Conservation (phyloP, 2,113 vertebrate species). For the Phaethornis superciliosus region DNA sequence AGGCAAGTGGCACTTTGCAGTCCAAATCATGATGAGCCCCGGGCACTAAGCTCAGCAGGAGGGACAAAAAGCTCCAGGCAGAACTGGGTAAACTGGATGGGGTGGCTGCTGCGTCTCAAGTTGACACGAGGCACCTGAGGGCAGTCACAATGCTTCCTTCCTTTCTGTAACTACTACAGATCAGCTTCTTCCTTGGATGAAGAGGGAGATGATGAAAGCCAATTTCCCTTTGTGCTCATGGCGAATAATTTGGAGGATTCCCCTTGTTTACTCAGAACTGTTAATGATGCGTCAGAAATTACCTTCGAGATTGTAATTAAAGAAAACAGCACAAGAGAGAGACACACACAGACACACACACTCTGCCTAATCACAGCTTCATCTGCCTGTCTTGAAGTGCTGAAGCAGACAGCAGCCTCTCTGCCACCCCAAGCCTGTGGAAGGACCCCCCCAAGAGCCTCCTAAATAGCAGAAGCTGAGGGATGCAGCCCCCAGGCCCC, state of each 20-base stretch:
- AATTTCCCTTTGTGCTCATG: conserved; percentile 71
- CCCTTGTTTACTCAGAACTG: conserved; percentile 76
- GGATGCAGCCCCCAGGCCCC: background rate
- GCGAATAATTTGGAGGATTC: conserved; percentile 69
- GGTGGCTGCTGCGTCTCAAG: background rate
- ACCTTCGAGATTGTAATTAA: conserved; percentile 74
- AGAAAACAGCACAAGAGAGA: conserved; percentile 45
- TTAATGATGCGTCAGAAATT: conserved; percentile 75
- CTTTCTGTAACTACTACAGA: background rate
- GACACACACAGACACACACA: background rate
- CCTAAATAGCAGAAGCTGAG: background rate
- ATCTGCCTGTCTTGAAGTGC: background rate
- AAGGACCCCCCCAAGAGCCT: background rate
- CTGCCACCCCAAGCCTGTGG: background rate
- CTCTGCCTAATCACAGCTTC: background rate
- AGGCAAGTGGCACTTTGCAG: background rate
- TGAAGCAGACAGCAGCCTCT: background rate
- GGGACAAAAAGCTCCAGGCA: background rate
- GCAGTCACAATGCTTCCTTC: background rate
- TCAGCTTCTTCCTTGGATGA: conserved; percentile 33
- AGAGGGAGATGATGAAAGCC: conserved; percentile 43
- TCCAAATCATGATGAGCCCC: fast-evolving
- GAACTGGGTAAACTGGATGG: background rate
- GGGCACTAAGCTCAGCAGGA: background rate
- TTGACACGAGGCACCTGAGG: background rate